A percentile compares a stretch with the other conserved stretches of the same genome.
Evolutionary conservation across 2,113 vertebrate species (phyloP).

Genomic region (Gnathonemus echidnorhynchus): DNA sequence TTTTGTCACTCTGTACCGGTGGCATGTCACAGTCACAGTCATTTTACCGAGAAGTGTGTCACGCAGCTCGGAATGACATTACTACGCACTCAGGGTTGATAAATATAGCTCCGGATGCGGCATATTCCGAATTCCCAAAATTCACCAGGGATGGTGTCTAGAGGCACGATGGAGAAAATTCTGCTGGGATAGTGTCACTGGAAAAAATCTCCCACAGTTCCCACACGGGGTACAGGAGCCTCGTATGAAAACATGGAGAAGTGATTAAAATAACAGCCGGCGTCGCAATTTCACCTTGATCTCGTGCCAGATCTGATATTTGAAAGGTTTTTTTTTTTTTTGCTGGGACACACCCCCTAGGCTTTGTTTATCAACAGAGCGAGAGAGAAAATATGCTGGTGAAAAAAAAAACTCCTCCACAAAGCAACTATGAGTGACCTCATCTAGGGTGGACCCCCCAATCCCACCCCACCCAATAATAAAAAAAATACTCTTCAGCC

Average conservation of each 20-base stretch:
- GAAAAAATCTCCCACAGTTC: slow-evolving; percentile 16
- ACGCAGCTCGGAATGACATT: slow-evolving; percentile 1
- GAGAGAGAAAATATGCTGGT: background rate
- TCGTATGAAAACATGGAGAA: background rate
- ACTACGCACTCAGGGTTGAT: background rate
- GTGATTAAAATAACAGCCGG: slow-evolving; percentile 15
- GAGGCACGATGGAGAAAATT: slow-evolving; percentile 1
- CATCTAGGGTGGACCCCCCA: background rate
- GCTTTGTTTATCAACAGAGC: slow-evolving; percentile 7
- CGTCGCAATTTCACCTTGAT: slow-evolving; percentile 19
- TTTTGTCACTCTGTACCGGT: background rate
- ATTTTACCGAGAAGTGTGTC: background rate
- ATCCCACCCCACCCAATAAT: background rate
- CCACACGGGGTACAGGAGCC: background rate
- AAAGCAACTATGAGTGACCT: background rate
- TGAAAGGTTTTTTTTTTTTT: slow-evolving; percentile 20
- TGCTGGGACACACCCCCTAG: background rate
- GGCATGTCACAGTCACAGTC: background rate
- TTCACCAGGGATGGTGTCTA: slow-evolving; percentile 16
- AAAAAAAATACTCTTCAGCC: background rate
- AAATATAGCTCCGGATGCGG: slow-evolving; percentile 21
- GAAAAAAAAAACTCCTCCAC: background rate
- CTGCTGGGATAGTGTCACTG: slow-evolving; percentile 15
- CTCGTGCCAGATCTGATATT: slow-evolving; percentile 19
- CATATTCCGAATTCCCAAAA: slow-evolving; percentile 22